A percentile compares a stretch with the other conserved stretches of the same genome.
These are phyloP conservation scores for Siphamia tubifer DNA, from an alignment of 2,113 vertebrate genomes.

Conservation along the genomic window DNA sequence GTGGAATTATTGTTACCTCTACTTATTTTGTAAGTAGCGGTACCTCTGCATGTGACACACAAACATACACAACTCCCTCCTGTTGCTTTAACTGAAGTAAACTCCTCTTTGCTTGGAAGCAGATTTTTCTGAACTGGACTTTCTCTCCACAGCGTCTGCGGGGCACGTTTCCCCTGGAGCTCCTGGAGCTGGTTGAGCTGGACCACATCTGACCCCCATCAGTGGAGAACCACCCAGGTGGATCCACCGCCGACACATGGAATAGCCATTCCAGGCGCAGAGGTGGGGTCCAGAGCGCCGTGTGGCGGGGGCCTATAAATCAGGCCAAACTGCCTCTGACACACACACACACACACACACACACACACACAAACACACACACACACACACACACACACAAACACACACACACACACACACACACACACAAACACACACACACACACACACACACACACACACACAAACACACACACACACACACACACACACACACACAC, in stretches of 20 bases:
- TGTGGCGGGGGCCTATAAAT: constrained; percentile 76
- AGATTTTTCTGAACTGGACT: constrained; percentile 35
- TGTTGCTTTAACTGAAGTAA: constrained; percentile 24
- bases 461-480: too few relatives aligned
- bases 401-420: too few relatives aligned
- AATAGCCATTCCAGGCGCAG: constrained; percentile 72
- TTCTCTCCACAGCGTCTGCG: constrained; percentile 38
- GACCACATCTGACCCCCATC: constrained; percentile 77
- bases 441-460: too few relatives aligned
- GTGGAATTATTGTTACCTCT: too few relatives aligned
- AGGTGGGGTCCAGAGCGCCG: constrained; percentile 66
- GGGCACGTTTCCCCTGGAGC: constrained; percentile 54
- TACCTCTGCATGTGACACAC: too few relatives aligned
- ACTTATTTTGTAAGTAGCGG: too few relatives aligned
- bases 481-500: too few relatives aligned
- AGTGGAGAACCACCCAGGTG: constrained; percentile 77
- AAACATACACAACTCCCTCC: too few relatives aligned
- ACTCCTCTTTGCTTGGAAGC: not conserved
- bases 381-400: too few relatives aligned
- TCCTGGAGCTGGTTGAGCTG: constrained; percentile 55
- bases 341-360: constrained; percentile 82
- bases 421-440: too few relatives aligned
- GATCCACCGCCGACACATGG: constrained; percentile 76
- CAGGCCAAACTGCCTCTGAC: constrained; percentile 71
- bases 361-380: constrained; percentile 83